phyloP scores from a whole-genome alignment of 2,113 vertebrate species.

The rabbit (Oryctolagus cuniculus) region mOryCun1.1 NC_091437.1:1744501-1745000 shows the following conservation, averaged over 20 bases:
- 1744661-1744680: conserved; percentile 77
- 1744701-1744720: conserved; percentile 40
- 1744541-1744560: too few relatives aligned
- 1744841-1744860: background rate
- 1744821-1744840: background rate
- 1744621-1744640: conserved; percentile 65
- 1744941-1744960: background rate
- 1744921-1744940: background rate
- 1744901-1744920: background rate
- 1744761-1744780: background rate
- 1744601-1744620: too few relatives aligned
- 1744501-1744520: too few relatives aligned
- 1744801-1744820: background rate
- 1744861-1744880: conserved; percentile 6
- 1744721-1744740: background rate
- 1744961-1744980: too few relatives aligned
- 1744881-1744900: background rate
- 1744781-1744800: background rate
- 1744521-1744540: too few relatives aligned
- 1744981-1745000: accelerated
- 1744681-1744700: background rate
- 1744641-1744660: conserved; percentile 7
- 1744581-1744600: too few relatives aligned
- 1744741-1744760: conserved; percentile 58
- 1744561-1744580: too few relatives aligned